These are phyloP conservation scores for Takifugu rubripes DNA, from an alignment of 2,797 vertebrate genomes.

Conservation along the genomic window DNA sequence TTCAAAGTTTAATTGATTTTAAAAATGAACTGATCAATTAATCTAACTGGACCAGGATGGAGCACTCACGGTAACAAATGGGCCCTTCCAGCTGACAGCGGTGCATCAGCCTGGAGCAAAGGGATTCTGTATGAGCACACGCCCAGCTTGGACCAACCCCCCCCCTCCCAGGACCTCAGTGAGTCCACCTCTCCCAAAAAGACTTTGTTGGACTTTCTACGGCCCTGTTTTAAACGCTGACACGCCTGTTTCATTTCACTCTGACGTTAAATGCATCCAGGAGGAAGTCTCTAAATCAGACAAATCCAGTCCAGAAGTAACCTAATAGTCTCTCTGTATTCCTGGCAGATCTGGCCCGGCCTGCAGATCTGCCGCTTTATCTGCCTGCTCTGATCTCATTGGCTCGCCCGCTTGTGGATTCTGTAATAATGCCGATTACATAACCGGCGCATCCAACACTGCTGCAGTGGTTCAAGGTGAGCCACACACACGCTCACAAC, in stretches of 20 bases:
- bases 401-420: slow-evolving; percentile 40
- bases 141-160: too few species aligned
- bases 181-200: too few species aligned
- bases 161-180: too few species aligned
- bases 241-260: slow-evolving; percentile 6
- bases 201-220: too few species aligned
- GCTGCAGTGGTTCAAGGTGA: slow-evolving; percentile 49
- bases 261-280: slow-evolving; percentile 60
- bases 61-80: too few species aligned
- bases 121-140: too few species aligned
- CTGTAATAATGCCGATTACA: slow-evolving; percentile 30
- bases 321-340: slow-evolving; percentile 67
- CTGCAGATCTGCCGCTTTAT: slow-evolving; percentile 56
- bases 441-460: slow-evolving; percentile 33
- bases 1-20: too few species aligned
- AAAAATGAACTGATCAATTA: too few species aligned
- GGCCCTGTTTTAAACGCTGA: too few species aligned
- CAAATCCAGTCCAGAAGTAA: slow-evolving; percentile 69
- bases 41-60: too few species aligned
- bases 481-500: slow-evolving; percentile 25
- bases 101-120: too few species aligned
- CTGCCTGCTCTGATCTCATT: slow-evolving; percentile 69
- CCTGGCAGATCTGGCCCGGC: slow-evolving; percentile 69
- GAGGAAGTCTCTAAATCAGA: slow-evolving; percentile 65
- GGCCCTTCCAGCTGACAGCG: too few species aligned